Base-by-base conservation (phyloP, 1,140 invertebrate species). In the Drosophila oshimai region DNA sequence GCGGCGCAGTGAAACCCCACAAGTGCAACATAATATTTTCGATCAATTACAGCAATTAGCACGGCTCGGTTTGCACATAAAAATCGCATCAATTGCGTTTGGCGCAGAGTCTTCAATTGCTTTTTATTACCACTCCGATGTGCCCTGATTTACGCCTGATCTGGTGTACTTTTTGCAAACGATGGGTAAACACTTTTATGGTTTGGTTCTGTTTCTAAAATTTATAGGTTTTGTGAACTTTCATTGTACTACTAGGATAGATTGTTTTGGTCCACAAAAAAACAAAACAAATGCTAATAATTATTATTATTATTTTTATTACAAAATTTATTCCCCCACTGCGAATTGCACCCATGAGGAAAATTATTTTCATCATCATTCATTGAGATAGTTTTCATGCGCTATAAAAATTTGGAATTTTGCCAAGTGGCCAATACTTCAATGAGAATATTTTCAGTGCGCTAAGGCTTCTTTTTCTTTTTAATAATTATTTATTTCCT, bases 351-450 rank as follows among this genome's bases (percentile, higher is more conserved):
- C 10, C 44, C 26, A 29, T 17, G 26, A 29, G 44, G 49, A 17
- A 51, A 22, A 37, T 51, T 51, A 36, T 50, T 50, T 50, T 28
- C 20, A 39, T 26, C 34, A 26, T 18, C 34, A 10, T 18, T 41
- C 49, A 41, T 28, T 53, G 36, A 49, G 22, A 29, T 10, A 41
- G 6, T 20, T 53, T 18, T 3, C 17, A 39, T 39, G 34, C 22
- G 13, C 24, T n/a, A 20, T 10, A 12, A 10, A 10, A 26, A 46
- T 57, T 55, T 49, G 74, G 76, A 74, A 31, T 1, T 29, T 26
- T 45, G 74, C 76, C 76, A 74, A 79, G 29, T 73, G 61, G 68
- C 68, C 54, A 61, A 37, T 55, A 34, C 12, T 13, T 24, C n/a
- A 10, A 74, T n/a, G n/a, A n/a, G n/a, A 72, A 75, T 67, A 49